Evolutionary conservation across 2,888 invertebrate species (phyloP).

Genomic region (Subacronicta megacephala): DNA sequence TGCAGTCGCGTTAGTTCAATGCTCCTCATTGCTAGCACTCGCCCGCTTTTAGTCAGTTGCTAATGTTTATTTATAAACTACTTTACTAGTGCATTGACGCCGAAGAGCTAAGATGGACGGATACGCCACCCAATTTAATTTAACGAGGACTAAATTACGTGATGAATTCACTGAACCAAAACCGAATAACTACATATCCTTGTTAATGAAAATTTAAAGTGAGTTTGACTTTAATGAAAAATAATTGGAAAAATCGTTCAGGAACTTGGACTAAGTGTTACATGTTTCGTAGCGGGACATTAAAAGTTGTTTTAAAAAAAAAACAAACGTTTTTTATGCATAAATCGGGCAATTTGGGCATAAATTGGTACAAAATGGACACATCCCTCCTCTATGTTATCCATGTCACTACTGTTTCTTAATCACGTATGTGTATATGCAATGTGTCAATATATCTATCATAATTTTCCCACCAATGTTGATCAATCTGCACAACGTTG

Average conservation of each 20-base stretch:
- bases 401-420: constrained; percentile 3
- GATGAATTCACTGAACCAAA: too few relatives aligned
- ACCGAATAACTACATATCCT: too few relatives aligned
- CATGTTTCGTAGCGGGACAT: too few relatives aligned
- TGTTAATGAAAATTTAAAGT: too few relatives aligned
- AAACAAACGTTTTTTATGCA: too few relatives aligned
- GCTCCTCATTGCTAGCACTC: constrained; percentile 27
- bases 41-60: constrained; percentile 28
- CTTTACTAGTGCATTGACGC: constrained; percentile 13
- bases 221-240: too few relatives aligned
- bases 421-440: constrained; percentile 18
- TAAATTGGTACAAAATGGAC: too few relatives aligned
- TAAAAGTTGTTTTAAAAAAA: too few relatives aligned
- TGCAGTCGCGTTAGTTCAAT: constrained; percentile 37
- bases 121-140: background rate
- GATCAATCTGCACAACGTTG: constrained; percentile 37
- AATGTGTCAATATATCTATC: constrained; percentile 25
- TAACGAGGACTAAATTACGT: background rate
- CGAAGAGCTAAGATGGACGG: constrained; percentile 7
- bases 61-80: constrained; percentile 50
- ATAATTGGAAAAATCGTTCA: too few relatives aligned
- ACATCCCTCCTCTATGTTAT: too few relatives aligned
- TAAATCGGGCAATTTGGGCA: too few relatives aligned
- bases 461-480: constrained; percentile 16
- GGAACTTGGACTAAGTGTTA: too few relatives aligned